Conservation (phyloP, 2,888 invertebrate species). For the Lasius fuliginosus region DNA sequence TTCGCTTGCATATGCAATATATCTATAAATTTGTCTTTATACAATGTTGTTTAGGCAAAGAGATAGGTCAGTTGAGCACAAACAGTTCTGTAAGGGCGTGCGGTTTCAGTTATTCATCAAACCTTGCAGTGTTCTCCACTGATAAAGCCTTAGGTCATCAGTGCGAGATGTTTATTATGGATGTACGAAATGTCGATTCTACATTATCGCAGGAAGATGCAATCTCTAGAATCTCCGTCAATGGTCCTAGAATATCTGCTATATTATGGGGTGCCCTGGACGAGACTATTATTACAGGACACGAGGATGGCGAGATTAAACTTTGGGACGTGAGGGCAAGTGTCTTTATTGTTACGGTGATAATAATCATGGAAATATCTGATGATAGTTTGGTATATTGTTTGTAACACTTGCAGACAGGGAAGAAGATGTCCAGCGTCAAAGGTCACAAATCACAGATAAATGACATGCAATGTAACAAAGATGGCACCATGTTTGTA, state of each 20-base stretch:
- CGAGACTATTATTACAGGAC: constrained; percentile 96
- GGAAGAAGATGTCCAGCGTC: constrained; percentile 92
- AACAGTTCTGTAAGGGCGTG: constrained; percentile 97
- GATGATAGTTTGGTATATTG: background rate
- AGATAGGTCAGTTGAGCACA: constrained; percentile 92
- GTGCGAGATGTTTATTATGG: constrained; percentile 96
- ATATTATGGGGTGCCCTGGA: constrained; percentile 98
- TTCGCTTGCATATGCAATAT: background rate
- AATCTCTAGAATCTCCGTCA: constrained; percentile 92
- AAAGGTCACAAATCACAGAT: constrained; percentile 95
- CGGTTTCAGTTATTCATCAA: constrained; percentile 96
- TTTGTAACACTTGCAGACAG: constrained; percentile 88
- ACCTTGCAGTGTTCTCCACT: constrained; percentile 96
- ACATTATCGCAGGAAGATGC: constrained; percentile 91
- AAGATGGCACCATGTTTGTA: constrained; percentile 98
- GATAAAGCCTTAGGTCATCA: constrained; percentile 96
- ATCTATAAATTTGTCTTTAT: background rate
- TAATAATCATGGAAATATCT: background rate
- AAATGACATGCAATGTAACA: constrained; percentile 98
- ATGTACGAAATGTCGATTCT: constrained; percentile 92
- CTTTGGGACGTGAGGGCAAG: constrained; percentile 96
- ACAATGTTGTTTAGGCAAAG: constrained; percentile 87
- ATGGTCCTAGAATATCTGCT: constrained; percentile 95
- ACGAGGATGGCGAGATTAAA: constrained; percentile 96
- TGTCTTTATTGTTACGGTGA: constrained; percentile 9